Evolutionary conservation across 1,140 invertebrate species (phyloP).

Genomic region (Diorhabda sublineata): DNA sequence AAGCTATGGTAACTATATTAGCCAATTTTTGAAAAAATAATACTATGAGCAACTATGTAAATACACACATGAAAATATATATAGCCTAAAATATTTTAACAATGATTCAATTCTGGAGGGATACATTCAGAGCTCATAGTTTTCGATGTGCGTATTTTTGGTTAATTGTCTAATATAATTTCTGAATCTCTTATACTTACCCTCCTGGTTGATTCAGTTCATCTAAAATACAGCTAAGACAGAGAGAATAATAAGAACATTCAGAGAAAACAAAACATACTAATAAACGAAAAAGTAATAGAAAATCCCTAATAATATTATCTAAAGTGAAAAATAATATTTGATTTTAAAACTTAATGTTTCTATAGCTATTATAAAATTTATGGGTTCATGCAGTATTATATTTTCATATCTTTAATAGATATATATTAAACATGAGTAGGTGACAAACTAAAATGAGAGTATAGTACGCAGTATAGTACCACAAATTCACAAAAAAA

Average conservation of each 20-base stretch:
- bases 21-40: slow-evolving; percentile 14
- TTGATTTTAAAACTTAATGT: too few relatives aligned
- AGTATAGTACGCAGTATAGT: too few relatives aligned
- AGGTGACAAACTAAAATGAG: too few relatives aligned
- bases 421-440: too few relatives aligned
- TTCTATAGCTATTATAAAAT: too few relatives aligned
- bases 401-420: too few relatives aligned
- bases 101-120: not conserved
- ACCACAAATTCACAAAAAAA: too few relatives aligned
- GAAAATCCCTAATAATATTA: not conserved
- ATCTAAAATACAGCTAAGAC: slow-evolving; percentile 79
- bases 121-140: too few relatives aligned
- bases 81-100: not conserved
- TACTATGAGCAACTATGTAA: not conserved
- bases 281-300: not conserved
- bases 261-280: slow-evolving; percentile 14
- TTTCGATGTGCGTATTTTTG: slow-evolving; percentile 10
- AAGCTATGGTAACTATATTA: slow-evolving; percentile 10
- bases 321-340: too few relatives aligned
- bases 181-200: slow-evolving; percentile 57
- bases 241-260: slow-evolving; percentile 48
- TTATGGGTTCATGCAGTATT: too few relatives aligned
- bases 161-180: slow-evolving; percentile 18
- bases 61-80: slow-evolving; percentile 8
- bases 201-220: slow-evolving; percentile 69